Percentiles rank a stretch among this genome's conserved stretches.
Conservation (phyloP, 2,797 vertebrate genomes). For the Astyanax mexicanus region DNA sequence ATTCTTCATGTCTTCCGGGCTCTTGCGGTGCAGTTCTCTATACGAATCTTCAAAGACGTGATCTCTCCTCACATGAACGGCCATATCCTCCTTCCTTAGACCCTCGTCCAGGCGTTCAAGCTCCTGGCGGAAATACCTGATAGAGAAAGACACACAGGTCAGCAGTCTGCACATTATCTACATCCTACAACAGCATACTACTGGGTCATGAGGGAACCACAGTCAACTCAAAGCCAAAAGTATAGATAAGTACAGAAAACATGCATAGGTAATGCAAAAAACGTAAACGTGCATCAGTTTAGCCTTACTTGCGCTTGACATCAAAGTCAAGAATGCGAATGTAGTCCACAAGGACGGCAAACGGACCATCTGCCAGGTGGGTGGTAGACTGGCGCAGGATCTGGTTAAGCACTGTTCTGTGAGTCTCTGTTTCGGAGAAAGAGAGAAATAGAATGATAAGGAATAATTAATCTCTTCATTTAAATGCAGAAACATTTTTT, state of each 20-base stretch:
- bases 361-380: slow-evolving; percentile 93
- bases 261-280: not conserved
- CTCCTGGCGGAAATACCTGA: slow-evolving; percentile 95
- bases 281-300: not conserved
- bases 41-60: slow-evolving; percentile 98
- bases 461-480: no score
- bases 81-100: slow-evolving; percentile 95
- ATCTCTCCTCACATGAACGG: slow-evolving; percentile 94
- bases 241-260: not conserved
- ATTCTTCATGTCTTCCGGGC: slow-evolving; percentile 97
- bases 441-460: no score
- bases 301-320: slow-evolving; percentile 92
- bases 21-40: slow-evolving; percentile 93
- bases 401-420: slow-evolving; percentile 95
- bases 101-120: slow-evolving; percentile 93
- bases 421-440: slow-evolving; percentile 81
- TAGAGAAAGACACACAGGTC: slow-evolving; percentile 21
- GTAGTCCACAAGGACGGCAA: slow-evolving; percentile 95
- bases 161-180: not conserved
- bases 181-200: not conserved
- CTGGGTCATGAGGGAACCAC: not conserved
- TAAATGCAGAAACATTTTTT: no score
- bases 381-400: slow-evolving; percentile 95
- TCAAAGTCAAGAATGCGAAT: slow-evolving; percentile 96
- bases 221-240: not conserved